Evolutionary conservation across 2,888 invertebrate genomes (phyloP).

Genomic region (Drosophila kuntzei): DNA sequence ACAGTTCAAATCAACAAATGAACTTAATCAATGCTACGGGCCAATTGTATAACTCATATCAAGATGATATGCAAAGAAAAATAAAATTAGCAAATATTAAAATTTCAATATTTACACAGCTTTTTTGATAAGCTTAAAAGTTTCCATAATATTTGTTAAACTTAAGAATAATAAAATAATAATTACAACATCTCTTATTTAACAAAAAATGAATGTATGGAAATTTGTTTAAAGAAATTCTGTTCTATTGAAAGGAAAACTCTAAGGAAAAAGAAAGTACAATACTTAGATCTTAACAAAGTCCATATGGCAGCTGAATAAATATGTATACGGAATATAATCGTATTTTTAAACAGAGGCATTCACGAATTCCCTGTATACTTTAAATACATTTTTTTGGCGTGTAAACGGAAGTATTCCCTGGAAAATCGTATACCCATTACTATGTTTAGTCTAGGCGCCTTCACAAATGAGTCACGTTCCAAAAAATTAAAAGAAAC

Average conservation of each 20-base stretch:
- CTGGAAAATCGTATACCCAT: constrained; percentile 24
- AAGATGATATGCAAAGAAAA: constrained; percentile 29
- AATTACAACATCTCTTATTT: neutral
- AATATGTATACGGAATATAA: neutral
- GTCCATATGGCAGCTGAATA: constrained; percentile 5
- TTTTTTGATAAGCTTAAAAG: constrained; percentile 18
- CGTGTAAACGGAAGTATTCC: constrained; percentile 5
- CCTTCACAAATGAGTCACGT: constrained; percentile 47
- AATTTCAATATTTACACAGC: constrained; percentile 47
- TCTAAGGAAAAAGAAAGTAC: neutral
- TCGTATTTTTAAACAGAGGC: neutral
- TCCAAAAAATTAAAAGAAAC: constrained; percentile 14
- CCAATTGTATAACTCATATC: constrained; percentile 33
- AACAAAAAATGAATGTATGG: no score
- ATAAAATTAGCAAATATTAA: constrained; percentile 28
- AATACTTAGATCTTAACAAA: neutral
- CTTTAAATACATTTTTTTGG: neutral
- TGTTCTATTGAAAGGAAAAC: neutral
- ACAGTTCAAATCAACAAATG: constrained; percentile 23
- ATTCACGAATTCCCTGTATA: neutral
- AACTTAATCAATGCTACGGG: constrained; percentile 41
- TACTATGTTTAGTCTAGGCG: constrained; percentile 26
- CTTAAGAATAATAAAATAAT: neutral
- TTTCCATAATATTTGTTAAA: neutral
- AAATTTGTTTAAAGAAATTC: neutral